Evolutionary conservation across 1,140 invertebrate species (phyloP), one percentile per base, ranked within the genome.

Genomic region (Helicoverpa armigera): DNA sequence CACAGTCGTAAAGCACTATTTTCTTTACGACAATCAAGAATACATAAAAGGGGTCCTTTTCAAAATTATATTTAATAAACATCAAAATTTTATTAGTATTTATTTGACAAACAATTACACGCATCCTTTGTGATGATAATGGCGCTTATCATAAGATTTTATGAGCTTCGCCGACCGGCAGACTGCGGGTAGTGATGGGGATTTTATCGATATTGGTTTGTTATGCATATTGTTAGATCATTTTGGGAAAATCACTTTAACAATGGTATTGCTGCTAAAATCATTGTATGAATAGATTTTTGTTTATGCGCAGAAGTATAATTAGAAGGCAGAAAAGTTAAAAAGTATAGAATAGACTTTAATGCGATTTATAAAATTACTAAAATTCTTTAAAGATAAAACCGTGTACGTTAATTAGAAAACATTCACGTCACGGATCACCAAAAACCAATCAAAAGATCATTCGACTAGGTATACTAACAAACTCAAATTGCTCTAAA

Each of bases 61-160:
- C 81, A 76, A 90, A 89, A 88, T 91, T 90, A 90, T 92, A 92
- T 94, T 94, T 92, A 92, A 92, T 94, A 94, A 94, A 92, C 88
- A 91, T 91, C 85, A 89, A 90, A 87, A 83, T 89, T 93, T 91
- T 92, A 93, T 93, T 93, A 93, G 82, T 90, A 94, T 94, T 94
- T 94, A 94, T 94, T 93, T 93, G 93, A 94, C 93, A 94, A 94
- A 93, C 91, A 94, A 94, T 94, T 92, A 94, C 91, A 92, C 88
- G 89, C 87, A 86, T 93, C 91, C 87, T 93, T 94, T 94, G 91
- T 93, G 91, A 93, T 92, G 89, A 88, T 93, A 93, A 94, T 93
- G 89, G 87, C 81, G 82, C 86, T 90, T 92, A 91, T 90, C 92
- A 87, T 88, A 89, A 91, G 82, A 83, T 92, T 92, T 93, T 92